phyloP scores from a whole-genome alignment of 2,888 invertebrate species.

The Caenorhabditis wallacei region DNA sequence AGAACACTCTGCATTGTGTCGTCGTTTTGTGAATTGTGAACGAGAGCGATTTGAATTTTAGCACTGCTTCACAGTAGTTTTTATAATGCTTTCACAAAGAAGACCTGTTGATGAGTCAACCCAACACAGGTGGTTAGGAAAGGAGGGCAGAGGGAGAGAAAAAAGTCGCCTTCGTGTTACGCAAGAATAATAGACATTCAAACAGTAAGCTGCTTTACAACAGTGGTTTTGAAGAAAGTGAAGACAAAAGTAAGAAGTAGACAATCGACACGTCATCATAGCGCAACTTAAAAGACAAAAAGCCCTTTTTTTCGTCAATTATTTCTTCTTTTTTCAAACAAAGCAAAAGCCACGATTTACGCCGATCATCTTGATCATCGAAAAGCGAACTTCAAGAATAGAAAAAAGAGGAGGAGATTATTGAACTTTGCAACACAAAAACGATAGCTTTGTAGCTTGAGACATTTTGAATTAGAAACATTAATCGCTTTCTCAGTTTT shows the following conservation, averaged over 20 bases:
- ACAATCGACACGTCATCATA: slow-evolving; percentile 56
- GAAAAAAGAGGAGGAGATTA: slow-evolving; percentile 20
- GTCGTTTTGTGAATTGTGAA: slow-evolving; percentile 10
- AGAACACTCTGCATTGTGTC: slow-evolving; percentile 45
- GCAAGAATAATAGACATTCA: slow-evolving; percentile 64
- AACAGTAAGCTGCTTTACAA: slow-evolving; percentile 65
- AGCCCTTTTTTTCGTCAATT: slow-evolving; percentile 18
- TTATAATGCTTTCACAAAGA: slow-evolving; percentile 62
- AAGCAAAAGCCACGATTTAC: slow-evolving; percentile 28
- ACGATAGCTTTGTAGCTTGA: slow-evolving; percentile 8
- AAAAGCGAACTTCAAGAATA: slow-evolving; percentile 35
- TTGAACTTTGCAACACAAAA: slow-evolving; percentile 39
- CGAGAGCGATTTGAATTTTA: slow-evolving; percentile 42
- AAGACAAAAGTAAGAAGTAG: slow-evolving; percentile 62
- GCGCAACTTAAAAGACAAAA: slow-evolving; percentile 57
- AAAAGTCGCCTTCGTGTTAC: slow-evolving; percentile 56
- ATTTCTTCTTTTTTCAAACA: slow-evolving; percentile 47
- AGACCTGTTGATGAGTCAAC: slow-evolving; percentile 64
- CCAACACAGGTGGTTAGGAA: slow-evolving; percentile 32
- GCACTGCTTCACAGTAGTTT: slow-evolving; percentile 48
- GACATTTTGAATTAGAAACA: background rate
- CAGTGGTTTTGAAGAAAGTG: slow-evolving; percentile 59
- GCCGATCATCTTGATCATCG: slow-evolving; percentile 35
- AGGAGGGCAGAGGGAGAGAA: slow-evolving; percentile 13
- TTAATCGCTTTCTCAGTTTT: background rate